Evolutionary conservation across 2,797 vertebrate genomes (phyloP).

Genomic region (Atherinosoma microstoma): DNA sequence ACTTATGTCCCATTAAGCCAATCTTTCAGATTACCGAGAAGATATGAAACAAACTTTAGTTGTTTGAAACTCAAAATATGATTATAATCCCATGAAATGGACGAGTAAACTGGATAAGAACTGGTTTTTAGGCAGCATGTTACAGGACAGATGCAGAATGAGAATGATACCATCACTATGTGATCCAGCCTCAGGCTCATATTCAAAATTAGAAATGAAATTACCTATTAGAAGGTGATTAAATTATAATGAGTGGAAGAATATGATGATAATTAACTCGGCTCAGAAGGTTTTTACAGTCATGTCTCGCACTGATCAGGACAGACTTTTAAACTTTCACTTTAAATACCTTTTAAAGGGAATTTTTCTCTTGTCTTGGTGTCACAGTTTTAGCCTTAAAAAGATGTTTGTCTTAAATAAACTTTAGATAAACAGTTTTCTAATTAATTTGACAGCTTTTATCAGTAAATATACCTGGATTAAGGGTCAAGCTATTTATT

Average conservation of each 20-base stretch:
- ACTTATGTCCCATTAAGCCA: neutral
- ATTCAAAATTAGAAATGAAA: slow-evolving; percentile 37
- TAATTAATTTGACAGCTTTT: neutral
- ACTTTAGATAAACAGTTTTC: neutral
- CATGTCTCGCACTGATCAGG: slow-evolving; percentile 4
- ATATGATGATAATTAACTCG: slow-evolving; percentile 31
- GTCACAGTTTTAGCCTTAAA: too few species aligned
- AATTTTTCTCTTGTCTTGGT: too few species aligned
- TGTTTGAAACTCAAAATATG: too few species aligned
- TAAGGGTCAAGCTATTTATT: slow-evolving; percentile 1
- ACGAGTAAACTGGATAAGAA: slow-evolving; percentile 1
- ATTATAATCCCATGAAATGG: too few species aligned
- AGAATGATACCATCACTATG: neutral
- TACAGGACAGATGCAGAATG: neutral
- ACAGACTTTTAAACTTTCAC: neutral
- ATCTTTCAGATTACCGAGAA: too few species aligned
- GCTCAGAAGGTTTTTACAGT: slow-evolving; percentile 20
- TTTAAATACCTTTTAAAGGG: too few species aligned
- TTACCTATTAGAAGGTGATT: slow-evolving; percentile 50
- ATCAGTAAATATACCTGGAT: neutral
- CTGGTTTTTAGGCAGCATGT: slow-evolving; percentile 1
- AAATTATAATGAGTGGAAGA: slow-evolving; percentile 45
- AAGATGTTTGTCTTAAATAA: too few species aligned
- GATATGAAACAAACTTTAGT: too few species aligned
- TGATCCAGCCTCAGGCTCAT: neutral